A percentile compares a stretch with the other conserved stretches of the same genome.
These are phyloP conservation scores for Asarcornis scutulata DNA, from an alignment of 2,113 vertebrate genomes.

Conservation along the genomic window DNA sequence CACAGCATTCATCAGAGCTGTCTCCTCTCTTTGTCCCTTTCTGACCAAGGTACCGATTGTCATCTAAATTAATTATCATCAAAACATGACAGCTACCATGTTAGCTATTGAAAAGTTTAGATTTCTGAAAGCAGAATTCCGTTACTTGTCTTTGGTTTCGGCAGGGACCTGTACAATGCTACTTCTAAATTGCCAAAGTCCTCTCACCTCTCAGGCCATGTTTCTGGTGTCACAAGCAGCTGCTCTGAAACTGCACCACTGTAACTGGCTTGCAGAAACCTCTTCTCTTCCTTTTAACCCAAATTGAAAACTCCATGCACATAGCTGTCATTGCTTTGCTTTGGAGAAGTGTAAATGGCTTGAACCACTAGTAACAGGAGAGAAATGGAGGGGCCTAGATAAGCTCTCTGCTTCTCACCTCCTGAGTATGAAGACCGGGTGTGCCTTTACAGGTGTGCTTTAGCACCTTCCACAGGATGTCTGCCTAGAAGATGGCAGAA, in stretches of 20 bases:
- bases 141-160: background rate
- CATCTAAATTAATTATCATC: conserved; percentile 50
- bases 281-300: background rate
- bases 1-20: conserved; percentile 14
- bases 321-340: background rate
- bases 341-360: background rate
- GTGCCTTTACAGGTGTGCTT: background rate
- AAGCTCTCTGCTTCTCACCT: background rate
- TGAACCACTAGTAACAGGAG: background rate
- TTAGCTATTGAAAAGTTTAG: conserved; percentile 8
- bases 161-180: background rate
- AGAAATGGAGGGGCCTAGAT: background rate
- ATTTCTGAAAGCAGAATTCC: background rate
- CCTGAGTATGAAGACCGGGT: background rate
- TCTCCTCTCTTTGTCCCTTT: conserved; percentile 47
- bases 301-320: background rate
- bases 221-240: background rate
- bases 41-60: conserved; percentile 42
- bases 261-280: background rate
- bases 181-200: background rate
- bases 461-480: background rate
- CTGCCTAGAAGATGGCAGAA: background rate
- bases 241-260: background rate
- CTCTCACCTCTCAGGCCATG: background rate
- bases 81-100: conserved; percentile 24